phyloP scores from a whole-genome alignment of 2,797 vertebrate species.

The Onychomys leucogaster region DNA sequence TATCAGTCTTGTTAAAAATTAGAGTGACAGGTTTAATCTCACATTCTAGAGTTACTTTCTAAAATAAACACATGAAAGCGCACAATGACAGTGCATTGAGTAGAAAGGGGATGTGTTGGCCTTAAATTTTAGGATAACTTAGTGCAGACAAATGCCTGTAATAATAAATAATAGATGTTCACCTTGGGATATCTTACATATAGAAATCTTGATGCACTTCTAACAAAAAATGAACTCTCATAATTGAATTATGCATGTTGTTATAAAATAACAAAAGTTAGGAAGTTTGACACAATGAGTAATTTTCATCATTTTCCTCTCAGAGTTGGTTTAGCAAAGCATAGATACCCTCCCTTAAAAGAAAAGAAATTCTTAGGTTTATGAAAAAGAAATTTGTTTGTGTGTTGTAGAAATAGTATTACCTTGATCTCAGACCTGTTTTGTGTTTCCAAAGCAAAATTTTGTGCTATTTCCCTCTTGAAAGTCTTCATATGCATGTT shows the following conservation, averaged over 20 bases:
- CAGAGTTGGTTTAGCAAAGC: slow-evolving; percentile 60
- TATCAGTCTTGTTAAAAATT: slow-evolving; percentile 55
- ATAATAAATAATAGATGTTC: slow-evolving; percentile 70
- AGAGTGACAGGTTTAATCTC: slow-evolving; percentile 44
- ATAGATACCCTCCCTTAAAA: background rate
- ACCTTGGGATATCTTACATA: slow-evolving; percentile 63
- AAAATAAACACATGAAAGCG: slow-evolving; percentile 69
- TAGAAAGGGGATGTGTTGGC: slow-evolving; percentile 58
- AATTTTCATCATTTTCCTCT: slow-evolving; percentile 69
- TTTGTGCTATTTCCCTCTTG: background rate
- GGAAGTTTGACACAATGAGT: slow-evolving; percentile 27
- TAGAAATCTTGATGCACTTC: slow-evolving; percentile 40
- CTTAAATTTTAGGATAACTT: slow-evolving; percentile 45
- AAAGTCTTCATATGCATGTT: background rate
- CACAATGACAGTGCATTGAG: slow-evolving; percentile 37
- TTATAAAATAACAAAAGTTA: slow-evolving; percentile 67
- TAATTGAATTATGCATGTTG: slow-evolving; percentile 59
- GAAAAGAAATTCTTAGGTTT: background rate
- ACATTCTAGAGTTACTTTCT: slow-evolving; percentile 48
- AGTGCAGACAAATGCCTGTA: slow-evolving; percentile 1
- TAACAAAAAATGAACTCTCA: slow-evolving; percentile 36
- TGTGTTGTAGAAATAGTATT: slow-evolving; percentile 61
- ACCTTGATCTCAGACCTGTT: slow-evolving; percentile 53
- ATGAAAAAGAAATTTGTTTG: slow-evolving; percentile 34
- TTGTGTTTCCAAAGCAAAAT: slow-evolving; percentile 52